These are phyloP conservation scores for Alosa alosa DNA, from an alignment of 2,113 vertebrate genomes.

Conservation along the genomic window DNA sequence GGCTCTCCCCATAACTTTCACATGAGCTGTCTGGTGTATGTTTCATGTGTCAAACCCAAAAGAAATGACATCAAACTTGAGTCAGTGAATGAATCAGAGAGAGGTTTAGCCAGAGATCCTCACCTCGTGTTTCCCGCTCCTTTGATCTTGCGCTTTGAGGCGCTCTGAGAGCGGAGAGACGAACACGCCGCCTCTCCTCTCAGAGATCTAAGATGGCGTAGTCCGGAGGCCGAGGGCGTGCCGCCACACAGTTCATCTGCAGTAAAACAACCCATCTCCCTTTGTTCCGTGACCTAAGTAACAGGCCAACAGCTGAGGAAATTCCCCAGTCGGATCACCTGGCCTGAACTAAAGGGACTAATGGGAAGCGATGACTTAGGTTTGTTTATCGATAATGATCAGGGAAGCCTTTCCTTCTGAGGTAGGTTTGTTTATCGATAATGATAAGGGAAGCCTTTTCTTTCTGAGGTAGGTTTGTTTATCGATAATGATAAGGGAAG, in stretches of 20 bases:
- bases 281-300: neutral
- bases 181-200: neutral
- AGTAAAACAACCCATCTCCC: neutral
- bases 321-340: neutral
- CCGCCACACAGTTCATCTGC: neutral
- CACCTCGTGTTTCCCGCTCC: neutral
- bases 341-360: neutral
- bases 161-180: neutral
- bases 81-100: neutral
- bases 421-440: neutral
- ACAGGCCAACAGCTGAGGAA: neutral
- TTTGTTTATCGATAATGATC: neutral
- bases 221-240: neutral
- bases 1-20: neutral
- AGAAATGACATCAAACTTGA: neutral
- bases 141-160: neutral
- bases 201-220: neutral
- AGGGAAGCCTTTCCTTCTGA: neutral
- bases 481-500: neutral
- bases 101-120: neutral
- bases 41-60: neutral
- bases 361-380: neutral
- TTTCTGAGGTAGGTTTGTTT: neutral
- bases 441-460: neutral
- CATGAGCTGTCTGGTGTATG: neutral